These are phyloP conservation scores for Forbesichthys agassizii DNA, from an alignment of 2,113 vertebrate genomes.

Conservation along the genomic window DNA sequence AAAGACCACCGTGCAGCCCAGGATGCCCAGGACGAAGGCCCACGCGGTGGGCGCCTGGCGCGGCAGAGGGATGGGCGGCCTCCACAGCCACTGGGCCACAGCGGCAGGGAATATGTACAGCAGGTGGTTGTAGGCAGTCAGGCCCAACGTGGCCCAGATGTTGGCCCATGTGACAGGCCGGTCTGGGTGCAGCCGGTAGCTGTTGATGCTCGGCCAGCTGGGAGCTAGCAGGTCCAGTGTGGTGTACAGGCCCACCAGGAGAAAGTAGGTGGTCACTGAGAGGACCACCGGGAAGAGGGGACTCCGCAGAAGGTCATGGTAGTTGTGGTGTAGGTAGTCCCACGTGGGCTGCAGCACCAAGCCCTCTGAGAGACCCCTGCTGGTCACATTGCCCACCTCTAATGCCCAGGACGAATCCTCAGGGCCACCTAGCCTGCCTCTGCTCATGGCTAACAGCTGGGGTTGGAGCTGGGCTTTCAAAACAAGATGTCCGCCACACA, in stretches of 20 bases:
- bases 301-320: constrained; percentile 72
- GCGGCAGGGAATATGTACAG: constrained; percentile 79
- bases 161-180: constrained; percentile 66
- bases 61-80: constrained; percentile 73
- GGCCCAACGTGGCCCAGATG: constrained; percentile 69
- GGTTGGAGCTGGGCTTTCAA: constrained; percentile 3
- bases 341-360: constrained; percentile 75
- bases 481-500: neutral
- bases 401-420: constrained; percentile 60
- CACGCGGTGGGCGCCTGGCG: constrained; percentile 69
- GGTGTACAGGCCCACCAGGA: constrained; percentile 74
- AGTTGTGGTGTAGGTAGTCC: constrained; percentile 77
- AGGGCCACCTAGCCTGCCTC: constrained; percentile 33
- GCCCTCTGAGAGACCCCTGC: constrained; percentile 44
- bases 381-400: constrained; percentile 62
- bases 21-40: constrained; percentile 75
- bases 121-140: constrained; percentile 79
- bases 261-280: constrained; percentile 76
- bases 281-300: constrained; percentile 78
- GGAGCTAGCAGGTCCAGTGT: constrained; percentile 76
- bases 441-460: constrained; percentile 43
- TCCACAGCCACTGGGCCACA: constrained; percentile 80
- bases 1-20: constrained; percentile 79
- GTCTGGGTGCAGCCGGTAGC: constrained; percentile 75
- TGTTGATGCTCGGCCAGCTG: constrained; percentile 72